Base-by-base conservation (phyloP, 1,140 invertebrate genomes). In the Drosophila leontia region DNA sequence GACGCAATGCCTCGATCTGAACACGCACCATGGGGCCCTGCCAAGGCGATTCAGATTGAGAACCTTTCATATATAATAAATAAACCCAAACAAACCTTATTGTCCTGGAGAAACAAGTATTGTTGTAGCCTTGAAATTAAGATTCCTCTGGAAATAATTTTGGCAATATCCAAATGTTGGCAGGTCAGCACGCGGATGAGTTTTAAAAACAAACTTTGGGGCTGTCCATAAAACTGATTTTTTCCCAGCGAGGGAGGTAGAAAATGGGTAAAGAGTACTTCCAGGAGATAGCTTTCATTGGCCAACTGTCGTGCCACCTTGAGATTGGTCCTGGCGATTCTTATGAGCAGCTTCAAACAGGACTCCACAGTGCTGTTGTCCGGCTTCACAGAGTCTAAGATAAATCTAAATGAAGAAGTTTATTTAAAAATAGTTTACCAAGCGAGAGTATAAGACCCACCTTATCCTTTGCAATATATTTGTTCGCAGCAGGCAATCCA, bases 401-500 rank as follows among this genome's bases (percentile, higher is more conserved):
- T 96, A 76, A 96, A 97, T 57, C 95, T 96, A 92, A 17, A 34
- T 41, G 35, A 47, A 29, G 2, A 51, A 42, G 53, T 0, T 26
- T 13, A 8, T 23, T 29, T 44, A 7, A 23, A 3, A 3, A 11
- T 26, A 13, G 13, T 19, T 17, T 11, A 23, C 29, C 0, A 0
- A 29, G 3, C 4, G 4, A 9, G 5, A 26, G 0, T 4, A 0
- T 17, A 1, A 13, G 34, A 39, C 76, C 78, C 92, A 96, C 94
- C 93, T 95, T 39, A 96, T 94, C 91, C 95, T 94, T 59, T 95
- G 93, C 42, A 98, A 90, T 75, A 98, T 95, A 91, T 97, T 95
- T 59, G 97, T 97, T 76, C 97, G 94, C 11, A 97, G 79, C 19
- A 97, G 92, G 57, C 95, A 96, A 91, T 96, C 94, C 35, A 97